Evolutionary conservation across 2,888 invertebrate genomes (phyloP), one percentile per base, ranked within the genome.

Genomic region (Sinhomidia bicolor): DNA sequence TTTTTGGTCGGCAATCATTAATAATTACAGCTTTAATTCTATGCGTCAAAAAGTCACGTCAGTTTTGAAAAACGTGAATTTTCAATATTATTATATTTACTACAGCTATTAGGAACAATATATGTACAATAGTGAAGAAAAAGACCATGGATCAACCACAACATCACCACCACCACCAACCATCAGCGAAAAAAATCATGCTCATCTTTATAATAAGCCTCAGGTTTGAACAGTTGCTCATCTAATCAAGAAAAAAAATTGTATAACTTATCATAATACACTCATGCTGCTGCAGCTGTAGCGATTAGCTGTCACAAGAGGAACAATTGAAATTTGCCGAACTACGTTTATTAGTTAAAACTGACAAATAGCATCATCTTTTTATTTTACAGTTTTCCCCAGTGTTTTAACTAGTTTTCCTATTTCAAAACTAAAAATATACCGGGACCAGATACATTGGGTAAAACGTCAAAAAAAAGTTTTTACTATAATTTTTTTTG

Each of bases 11-110:
- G 68, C 68, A 36, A 7, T 74, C 62, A n/a, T n/a, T n/a, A n/a
- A 36, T 87, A 82, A 87, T 87, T 87, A 87, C 68, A 87, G 60
- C 44, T 81, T 62, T 20, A 74, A 44, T 32, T 44, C 20, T 36
- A 74, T 74, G 74, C 82, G 87, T 87, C 87, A 87, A 62, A 87
- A 76, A n/a, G 47, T 36, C 44, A 87, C 62, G 51, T 68, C 85
- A 68, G 78, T 20, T 79, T n/a, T n/a, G n/a, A n/a, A 76, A 62
- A 71, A 74, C 26, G 20, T 36, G 41, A 26, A 74, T 85, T 65
- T 78, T 60, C 29, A 17, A 76, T 44, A 65, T 65, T 32, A 36
- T 60, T 60, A 26, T 65, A 36, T 36, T 23, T 65, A 9, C 65
- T 71, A 23, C 12, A n/a, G n/a, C 20, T 60, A 44, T 44, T 71